Evolutionary conservation across 1,140 invertebrate genomes (phyloP), one percentile per base, ranked within the genome.

Genomic region (Drosophila malerkotliana): DNA sequence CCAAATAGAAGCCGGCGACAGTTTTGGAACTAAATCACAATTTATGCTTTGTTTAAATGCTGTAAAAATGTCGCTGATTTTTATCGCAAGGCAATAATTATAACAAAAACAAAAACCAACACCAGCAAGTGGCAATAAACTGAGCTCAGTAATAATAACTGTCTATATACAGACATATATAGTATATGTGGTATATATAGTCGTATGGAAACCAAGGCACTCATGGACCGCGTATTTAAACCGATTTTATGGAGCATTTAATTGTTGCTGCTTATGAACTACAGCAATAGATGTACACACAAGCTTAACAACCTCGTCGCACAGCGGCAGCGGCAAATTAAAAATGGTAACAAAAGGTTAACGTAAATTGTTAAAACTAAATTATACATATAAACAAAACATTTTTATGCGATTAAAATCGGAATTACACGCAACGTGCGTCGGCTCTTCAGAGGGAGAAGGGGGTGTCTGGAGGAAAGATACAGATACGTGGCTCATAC

Each of bases 331-430:
- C 26, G 45, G 39, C 78, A 88, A 88, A 89, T 84, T 84, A 88
- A 88, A 89, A 89, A 88, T 83, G 84, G 67, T 88, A 88, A 88
- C 83, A 88, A 88, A 88, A 88, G 83, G 83, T 88, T 88, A 88
- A 88, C 84, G 77, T 77, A 88, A 88, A 83, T 89, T 89, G 83
- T 79, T 88, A 79, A 88, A 88, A 88, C 79, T 83, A 88, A 89
- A 88, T 88, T 88, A 88, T 89, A 87, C 83, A 87, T 88, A 88
- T 89, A 88, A 88, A 88, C 83, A 88, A 88, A 88, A 88, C 83
- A 88, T 88, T 88, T 88, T 88, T 71, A 79, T 77, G 83, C 83
- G 83, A 88, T 88, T 88, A 88, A 83, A 88, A 88, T 88, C 83
- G 87, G 76, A 88, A 88, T 88, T 88, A 88, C 83, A 88, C 83